Evolutionary conservation across 2,797 vertebrate species (phyloP).

Genomic region (Oreonectes daqikongensis): DNA sequence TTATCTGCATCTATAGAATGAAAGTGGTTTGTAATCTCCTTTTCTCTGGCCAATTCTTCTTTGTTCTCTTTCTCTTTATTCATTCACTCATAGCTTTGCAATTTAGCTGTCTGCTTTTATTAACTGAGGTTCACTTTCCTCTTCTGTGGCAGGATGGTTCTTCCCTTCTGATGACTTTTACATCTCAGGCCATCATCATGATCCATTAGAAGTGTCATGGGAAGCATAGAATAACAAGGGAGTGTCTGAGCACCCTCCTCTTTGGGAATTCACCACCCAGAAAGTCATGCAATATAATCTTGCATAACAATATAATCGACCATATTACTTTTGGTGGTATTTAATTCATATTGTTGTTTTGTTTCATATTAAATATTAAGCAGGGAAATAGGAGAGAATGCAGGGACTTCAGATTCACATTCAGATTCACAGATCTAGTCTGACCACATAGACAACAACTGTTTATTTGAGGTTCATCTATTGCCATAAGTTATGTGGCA

Average conservation of each 20-base stretch:
- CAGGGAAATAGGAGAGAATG: background rate
- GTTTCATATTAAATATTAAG: background rate
- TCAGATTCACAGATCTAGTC: background rate
- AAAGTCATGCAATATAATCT: background rate
- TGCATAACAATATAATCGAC: background rate
- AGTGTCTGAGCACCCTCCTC: constrained; percentile 14
- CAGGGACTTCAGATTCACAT: background rate
- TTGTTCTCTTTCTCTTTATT: background rate
- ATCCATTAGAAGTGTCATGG: constrained; percentile 24
- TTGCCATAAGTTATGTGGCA: too few species aligned
- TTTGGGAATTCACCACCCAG: background rate
- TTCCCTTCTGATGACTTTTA: constrained; percentile 16
- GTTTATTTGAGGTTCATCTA: background rate
- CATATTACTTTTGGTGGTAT: background rate
- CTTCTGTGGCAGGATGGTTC: constrained; percentile 29
- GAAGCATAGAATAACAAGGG: constrained; percentile 12
- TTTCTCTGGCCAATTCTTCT: background rate
- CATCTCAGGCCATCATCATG: background rate
- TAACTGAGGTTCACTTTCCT: constrained; percentile 12
- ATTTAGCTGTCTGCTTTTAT: constrained; percentile 12
- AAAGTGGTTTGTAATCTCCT: background rate
- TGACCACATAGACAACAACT: background rate
- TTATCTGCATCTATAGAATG: too few species aligned
- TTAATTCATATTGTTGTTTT: background rate
- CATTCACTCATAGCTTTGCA: background rate